Percentiles rank a stretch among this genome's conserved stretches.
Conservation (phyloP, 2,113 vertebrate genomes). For the Coracopsis vasa region DNA sequence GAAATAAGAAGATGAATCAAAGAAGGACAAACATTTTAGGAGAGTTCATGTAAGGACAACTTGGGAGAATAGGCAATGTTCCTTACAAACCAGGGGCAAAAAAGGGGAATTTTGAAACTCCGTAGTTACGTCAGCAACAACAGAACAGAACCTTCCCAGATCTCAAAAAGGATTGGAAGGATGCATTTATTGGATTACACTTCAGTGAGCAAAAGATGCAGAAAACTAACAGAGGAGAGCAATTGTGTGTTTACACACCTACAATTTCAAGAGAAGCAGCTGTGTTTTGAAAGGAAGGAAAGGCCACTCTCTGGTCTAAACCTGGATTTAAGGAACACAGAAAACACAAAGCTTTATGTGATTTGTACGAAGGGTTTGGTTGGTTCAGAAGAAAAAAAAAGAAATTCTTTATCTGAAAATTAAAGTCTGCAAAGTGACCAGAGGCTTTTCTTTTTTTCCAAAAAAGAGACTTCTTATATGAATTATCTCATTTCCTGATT, state of each 20-base stretch:
- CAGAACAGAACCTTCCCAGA: background rate
- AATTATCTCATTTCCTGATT: slow-evolving; percentile 47
- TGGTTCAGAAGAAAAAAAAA: background rate
- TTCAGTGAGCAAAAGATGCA: background rate
- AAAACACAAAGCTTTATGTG: background rate
- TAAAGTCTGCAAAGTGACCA: background rate
- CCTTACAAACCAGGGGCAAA: background rate
- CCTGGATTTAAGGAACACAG: background rate
- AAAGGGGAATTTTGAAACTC: background rate
- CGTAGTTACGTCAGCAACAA: background rate
- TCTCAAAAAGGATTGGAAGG: background rate
- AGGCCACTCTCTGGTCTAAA: background rate
- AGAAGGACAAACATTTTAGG: background rate
- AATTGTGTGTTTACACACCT: background rate
- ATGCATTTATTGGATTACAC: background rate
- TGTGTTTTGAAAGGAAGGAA: slow-evolving; percentile 10
- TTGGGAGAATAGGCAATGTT: background rate
- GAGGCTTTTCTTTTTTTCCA: background rate
- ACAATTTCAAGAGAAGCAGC: background rate
- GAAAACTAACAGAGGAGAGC: background rate
- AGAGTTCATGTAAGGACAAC: background rate
- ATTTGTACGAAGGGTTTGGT: background rate
- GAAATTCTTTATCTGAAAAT: slow-evolving; percentile 26
- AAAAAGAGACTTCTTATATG: background rate
- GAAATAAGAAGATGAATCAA: background rate